Evolutionary conservation across 2,113 vertebrate species (phyloP).

Genomic region (Bubo bubo): DNA sequence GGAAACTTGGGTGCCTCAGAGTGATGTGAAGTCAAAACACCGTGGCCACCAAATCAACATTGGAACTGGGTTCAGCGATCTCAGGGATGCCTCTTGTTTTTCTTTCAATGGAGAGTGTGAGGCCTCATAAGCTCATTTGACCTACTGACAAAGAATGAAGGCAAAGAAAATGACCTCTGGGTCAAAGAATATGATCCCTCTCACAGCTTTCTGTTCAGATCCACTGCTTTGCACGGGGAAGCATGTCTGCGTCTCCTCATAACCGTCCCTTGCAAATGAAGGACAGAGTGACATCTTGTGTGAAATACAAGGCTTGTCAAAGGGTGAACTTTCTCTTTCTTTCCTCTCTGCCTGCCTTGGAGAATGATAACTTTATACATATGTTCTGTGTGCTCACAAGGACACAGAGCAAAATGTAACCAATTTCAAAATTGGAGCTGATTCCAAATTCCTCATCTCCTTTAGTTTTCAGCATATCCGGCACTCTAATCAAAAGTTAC

Average conservation of each 20-base stretch:
- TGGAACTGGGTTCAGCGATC: neutral
- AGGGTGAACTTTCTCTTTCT: neutral
- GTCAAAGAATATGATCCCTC: neutral
- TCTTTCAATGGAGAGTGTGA: neutral
- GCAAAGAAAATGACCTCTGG: neutral
- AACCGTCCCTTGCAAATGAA: neutral
- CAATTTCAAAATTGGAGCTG: neutral
- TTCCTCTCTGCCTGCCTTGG: neutral
- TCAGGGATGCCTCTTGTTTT: neutral
- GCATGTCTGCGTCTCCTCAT: accelerated
- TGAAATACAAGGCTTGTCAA: neutral
- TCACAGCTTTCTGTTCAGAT: neutral
- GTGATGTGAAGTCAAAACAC: neutral
- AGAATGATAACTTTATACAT: neutral
- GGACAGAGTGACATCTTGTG: neutral
- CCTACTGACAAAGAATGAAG: neutral
- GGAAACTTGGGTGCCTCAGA: neutral
- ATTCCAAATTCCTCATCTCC: neutral
- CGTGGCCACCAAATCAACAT: neutral
- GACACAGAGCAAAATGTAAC: neutral
- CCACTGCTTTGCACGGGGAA: neutral
- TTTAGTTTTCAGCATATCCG: neutral
- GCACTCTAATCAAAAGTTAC: neutral
- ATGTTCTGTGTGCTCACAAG: neutral
- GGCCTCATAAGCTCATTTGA: neutral